Percentiles rank a stretch among this genome's conserved stretches.
Conservation (phyloP, 2,797 vertebrate genomes). For the Ibycter americanus region DNA sequence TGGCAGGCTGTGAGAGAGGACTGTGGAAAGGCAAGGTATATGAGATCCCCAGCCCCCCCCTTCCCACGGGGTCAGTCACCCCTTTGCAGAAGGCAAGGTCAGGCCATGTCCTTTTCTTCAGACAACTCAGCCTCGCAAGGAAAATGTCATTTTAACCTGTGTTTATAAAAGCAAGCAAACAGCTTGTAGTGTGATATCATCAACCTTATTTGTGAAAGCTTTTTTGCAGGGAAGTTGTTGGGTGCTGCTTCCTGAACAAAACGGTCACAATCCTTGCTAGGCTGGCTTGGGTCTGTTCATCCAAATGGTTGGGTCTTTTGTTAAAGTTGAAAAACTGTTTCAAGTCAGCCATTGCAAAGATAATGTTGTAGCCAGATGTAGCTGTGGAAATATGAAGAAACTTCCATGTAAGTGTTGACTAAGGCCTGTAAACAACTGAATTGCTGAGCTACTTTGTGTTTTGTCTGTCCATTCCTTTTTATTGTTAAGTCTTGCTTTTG, state of each 20-base stretch:
- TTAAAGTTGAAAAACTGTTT: neutral
- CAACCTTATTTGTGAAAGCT: neutral
- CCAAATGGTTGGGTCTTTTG: neutral
- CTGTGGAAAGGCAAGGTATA: neutral
- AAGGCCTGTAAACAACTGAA: constrained; percentile 11
- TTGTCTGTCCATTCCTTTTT: constrained; percentile 2
- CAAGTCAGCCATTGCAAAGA: neutral
- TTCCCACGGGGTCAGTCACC: neutral
- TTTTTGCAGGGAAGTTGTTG: neutral
- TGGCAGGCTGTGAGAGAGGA: neutral
- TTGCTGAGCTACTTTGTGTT: constrained; percentile 14
- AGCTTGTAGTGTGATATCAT: neutral
- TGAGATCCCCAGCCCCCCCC: neutral
- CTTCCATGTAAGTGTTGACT: neutral
- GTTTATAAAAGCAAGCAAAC: neutral
- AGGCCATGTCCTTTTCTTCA: neutral
- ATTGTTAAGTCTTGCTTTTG: constrained; percentile 10
- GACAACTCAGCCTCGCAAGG: neutral
- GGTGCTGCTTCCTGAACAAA: neutral
- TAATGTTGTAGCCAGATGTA: neutral
- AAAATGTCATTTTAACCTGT: neutral
- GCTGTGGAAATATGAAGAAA: neutral
- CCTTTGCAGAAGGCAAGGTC: neutral
- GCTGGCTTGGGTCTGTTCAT: fast-evolving
- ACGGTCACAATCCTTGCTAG: neutral